Percentiles rank a stretch among this genome's conserved stretches.
These are phyloP conservation scores for Rhimphoctona megacephalus DNA, from an alignment of 2,888 invertebrate genomes.

Conservation along the genomic window DNA sequence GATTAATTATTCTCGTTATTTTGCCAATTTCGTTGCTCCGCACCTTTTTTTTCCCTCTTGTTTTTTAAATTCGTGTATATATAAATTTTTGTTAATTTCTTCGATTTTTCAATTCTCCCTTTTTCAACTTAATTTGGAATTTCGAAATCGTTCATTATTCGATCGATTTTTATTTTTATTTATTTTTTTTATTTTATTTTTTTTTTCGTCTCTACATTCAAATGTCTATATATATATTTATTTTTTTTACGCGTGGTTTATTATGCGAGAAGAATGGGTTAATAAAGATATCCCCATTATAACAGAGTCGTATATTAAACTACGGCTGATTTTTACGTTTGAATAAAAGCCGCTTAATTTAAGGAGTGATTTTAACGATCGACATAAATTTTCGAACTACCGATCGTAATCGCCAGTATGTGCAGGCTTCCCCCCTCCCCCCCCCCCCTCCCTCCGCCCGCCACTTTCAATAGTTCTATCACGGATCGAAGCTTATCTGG, in stretches of 20 bases:
- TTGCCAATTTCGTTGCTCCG: not conserved
- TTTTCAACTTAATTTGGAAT: slow-evolving; percentile 28
- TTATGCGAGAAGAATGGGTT: slow-evolving; percentile 56
- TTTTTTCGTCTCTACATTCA: slow-evolving; percentile 5
- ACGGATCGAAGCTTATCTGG: not conserved
- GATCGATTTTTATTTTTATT: slow-evolving; percentile 56
- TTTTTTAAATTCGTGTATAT: not conserved
- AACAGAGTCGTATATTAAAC: slow-evolving; percentile 65
- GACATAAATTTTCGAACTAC: slow-evolving; percentile 70
- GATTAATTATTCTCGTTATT: slow-evolving; percentile 43
- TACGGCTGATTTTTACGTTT: slow-evolving; percentile 70
- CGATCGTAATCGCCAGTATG: slow-evolving; percentile 43
- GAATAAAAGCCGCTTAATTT: slow-evolving; percentile 76
- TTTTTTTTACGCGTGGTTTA: slow-evolving; percentile 13
- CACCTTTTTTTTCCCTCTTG: slow-evolving; percentile 17
- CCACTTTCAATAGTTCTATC: not conserved
- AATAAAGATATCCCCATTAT: slow-evolving; percentile 78
- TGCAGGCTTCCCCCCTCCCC: too few species aligned
- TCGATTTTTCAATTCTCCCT: slow-evolving; percentile 30
- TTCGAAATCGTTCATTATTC: slow-evolving; percentile 34
- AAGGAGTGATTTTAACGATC: slow-evolving; percentile 72
- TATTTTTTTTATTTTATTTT: too few species aligned
- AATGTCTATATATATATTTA: not conserved
- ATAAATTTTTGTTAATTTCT: slow-evolving; percentile 28
- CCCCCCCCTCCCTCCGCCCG: too few species aligned